Conservation (phyloP, 2,113 vertebrate species). For the human (Homo sapiens) region DNA sequence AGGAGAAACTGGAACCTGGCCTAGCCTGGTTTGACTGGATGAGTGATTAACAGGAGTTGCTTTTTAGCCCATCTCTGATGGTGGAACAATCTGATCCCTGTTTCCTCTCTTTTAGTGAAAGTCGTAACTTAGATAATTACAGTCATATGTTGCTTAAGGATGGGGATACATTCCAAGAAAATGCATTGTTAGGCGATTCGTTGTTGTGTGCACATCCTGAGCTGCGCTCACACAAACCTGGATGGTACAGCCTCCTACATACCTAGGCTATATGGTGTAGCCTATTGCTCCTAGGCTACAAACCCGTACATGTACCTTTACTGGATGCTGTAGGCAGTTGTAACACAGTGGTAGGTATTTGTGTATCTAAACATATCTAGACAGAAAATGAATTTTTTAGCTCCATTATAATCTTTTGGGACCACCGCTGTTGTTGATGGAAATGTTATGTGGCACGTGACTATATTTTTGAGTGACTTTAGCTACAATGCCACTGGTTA, state of each 20-base stretch:
- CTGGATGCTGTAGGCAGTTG: background rate
- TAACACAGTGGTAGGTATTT: background rate
- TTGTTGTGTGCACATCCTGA: background rate
- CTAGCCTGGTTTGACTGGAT: background rate
- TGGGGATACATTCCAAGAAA: background rate
- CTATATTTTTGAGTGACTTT: background rate
- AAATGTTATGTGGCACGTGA: background rate
- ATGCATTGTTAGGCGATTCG: background rate
- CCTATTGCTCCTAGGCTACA: background rate
- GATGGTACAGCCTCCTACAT: background rate
- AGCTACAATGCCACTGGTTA: background rate
- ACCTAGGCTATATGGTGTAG: background rate
- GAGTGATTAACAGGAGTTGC: background rate
- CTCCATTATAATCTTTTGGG: background rate
- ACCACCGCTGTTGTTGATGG: background rate
- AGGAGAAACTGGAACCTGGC: background rate
- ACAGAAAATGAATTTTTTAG: background rate
- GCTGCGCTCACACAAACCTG: background rate
- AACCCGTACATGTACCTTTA: background rate
- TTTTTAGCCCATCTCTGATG: background rate
- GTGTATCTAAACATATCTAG: background rate
- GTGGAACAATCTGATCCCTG: background rate
- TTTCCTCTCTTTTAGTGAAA: background rate
- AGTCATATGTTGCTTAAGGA: background rate
- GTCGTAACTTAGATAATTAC: background rate